phyloP scores from a whole-genome alignment of 2,113 vertebrate genomes.

The Pogonocichla stellata region DNA sequence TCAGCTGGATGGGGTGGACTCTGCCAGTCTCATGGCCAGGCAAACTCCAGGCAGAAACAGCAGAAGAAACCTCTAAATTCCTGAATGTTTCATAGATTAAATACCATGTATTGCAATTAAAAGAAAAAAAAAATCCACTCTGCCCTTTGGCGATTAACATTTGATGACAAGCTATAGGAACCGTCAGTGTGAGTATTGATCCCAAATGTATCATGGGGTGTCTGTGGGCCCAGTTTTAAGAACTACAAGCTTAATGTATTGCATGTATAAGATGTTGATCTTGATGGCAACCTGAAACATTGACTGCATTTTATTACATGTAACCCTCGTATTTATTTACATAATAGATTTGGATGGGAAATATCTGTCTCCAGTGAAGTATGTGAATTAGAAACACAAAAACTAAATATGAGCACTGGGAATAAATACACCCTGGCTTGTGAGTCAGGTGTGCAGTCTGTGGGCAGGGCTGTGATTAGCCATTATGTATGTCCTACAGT shows the following conservation, averaged over 20 bases:
- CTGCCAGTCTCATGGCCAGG: neutral
- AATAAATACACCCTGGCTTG: neutral
- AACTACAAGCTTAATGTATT: neutral
- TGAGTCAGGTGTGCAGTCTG: neutral
- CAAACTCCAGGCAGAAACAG: neutral
- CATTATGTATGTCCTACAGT: neutral
- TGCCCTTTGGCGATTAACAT: neutral
- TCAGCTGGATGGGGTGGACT: neutral
- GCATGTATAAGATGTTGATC: neutral
- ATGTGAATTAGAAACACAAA: slow-evolving; percentile 44
- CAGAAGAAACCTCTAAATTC: neutral
- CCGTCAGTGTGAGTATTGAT: neutral
- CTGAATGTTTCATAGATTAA: neutral
- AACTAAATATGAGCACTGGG: slow-evolving; percentile 43
- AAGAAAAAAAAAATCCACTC: neutral
- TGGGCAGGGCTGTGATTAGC: slow-evolving; percentile 35
- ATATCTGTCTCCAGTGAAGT: slow-evolving; percentile 17
- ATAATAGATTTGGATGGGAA: slow-evolving; percentile 57
- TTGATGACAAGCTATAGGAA: neutral
- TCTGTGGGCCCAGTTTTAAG: neutral
- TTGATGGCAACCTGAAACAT: neutral
- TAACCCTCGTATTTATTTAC: slow-evolving; percentile 5
- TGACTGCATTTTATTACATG: neutral
- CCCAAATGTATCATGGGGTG: neutral
- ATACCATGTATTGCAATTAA: neutral